Evolutionary conservation across 2,888 invertebrate genomes (phyloP), one percentile per base, ranked within the genome.

Genomic region (Cheilosia scutellata): DNA sequence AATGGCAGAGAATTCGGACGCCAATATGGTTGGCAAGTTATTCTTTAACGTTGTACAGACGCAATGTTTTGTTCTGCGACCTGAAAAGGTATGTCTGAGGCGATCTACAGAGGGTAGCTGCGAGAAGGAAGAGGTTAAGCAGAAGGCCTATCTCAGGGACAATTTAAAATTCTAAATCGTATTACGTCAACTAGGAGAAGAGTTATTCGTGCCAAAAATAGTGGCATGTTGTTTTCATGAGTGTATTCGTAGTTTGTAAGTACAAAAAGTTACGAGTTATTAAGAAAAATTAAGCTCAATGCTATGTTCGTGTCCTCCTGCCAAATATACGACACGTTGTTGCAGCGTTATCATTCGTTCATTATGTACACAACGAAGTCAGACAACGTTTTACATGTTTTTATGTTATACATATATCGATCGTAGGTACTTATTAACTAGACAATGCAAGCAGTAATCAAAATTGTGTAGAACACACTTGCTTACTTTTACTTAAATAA

Each of bases 41-140:
- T 99, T 98, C 94, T 99, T 99, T 95, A 98, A 98, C 93, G 94
- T 98, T 55, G 96, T 98, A n/a, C 97, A 97, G 91, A 97, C 97
- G 0, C 96, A 97, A 91, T 99, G 99, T 90, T 98, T 99, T 93
- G 94, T 96, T 0, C 93, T 99, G 51, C 96, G 96, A 89, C 95
- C 95, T 1, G 95, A 96, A 88, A 95, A 95, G 88, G 93, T 95
- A 31, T 98, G 98, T 93, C 93, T 94, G 6, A 94, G 95, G 89
- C 93, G 95, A 5, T 95, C 96, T 0, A 96, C 97, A 95, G 96
- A 96, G 95, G 97, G 97, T 0, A 95, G 95, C 89, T 98, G 98
- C 89, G 93, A 95, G 44, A 94, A 95, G 86, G 93, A 94, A 87
- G 94, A 94, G 5, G 93, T 94, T 88, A 94, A 94, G 84, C 96